Evolutionary conservation across 2,888 invertebrate species (phyloP).

Genomic region (Ornithoptera priamus): DNA sequence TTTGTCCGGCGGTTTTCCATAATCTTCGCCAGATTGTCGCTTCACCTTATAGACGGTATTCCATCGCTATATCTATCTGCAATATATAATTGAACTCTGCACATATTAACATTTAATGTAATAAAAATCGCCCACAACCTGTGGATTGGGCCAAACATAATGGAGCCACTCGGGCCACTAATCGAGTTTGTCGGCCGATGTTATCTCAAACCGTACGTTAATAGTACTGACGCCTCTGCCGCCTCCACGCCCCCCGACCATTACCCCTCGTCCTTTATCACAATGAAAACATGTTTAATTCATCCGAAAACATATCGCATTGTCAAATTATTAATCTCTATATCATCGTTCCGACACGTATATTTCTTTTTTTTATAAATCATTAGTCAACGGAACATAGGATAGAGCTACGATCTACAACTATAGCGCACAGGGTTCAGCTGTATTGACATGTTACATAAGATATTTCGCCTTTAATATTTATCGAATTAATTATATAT

Average conservation of each 20-base stretch:
- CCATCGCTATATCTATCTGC: too few species aligned
- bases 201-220: constrained; percentile 75
- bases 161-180: constrained; percentile 68
- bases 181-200: constrained; percentile 79
- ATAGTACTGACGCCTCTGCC: constrained; percentile 67
- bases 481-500: background rate
- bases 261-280: constrained; percentile 35
- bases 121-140: constrained; percentile 17
- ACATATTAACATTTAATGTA: background rate
- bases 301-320: constrained; percentile 44
- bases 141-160: constrained; percentile 39
- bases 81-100: too few species aligned
- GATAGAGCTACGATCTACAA: background rate
- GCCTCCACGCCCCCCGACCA: constrained; percentile 37
- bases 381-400: background rate
- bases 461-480: too few species aligned
- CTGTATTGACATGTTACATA: background rate
- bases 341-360: constrained; percentile 20
- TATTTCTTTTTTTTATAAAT: constrained; percentile 1
- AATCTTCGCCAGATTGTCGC: too few species aligned
- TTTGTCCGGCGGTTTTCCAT: too few species aligned
- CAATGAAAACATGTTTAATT: constrained; percentile 51
- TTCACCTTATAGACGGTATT: too few species aligned
- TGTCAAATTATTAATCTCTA: constrained; percentile 29
- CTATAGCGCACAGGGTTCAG: background rate